Percentiles rank a stretch among this genome's conserved stretches.
These are phyloP conservation scores for Chloroceryle amazona DNA, from an alignment of 2,797 vertebrate genomes.

Conservation along the genomic window DNA sequence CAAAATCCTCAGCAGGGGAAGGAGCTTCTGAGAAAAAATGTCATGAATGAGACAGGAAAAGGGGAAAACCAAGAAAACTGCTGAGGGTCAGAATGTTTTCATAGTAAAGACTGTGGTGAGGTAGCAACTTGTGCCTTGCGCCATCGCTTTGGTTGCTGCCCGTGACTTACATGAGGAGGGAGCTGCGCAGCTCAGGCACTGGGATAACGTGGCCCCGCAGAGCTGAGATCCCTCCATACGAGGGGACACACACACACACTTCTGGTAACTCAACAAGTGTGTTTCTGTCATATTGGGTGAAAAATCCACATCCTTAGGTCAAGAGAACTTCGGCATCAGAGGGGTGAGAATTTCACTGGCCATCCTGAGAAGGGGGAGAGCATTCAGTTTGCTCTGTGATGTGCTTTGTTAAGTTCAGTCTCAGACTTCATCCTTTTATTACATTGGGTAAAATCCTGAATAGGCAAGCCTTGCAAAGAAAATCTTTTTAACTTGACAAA, in stretches of 20 bases:
- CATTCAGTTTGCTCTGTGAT: rapidly evolving
- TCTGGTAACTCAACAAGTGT: rapidly evolving
- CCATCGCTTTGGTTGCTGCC: rapidly evolving
- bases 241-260: not conserved
- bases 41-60: not conserved
- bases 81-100: not conserved
- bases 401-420: not conserved
- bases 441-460: not conserved
- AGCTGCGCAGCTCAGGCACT: not conserved
- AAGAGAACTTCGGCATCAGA: not conserved
- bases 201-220: not conserved
- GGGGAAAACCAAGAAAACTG: not conserved
- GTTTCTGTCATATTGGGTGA: rapidly evolving
- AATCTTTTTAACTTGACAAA: not conserved
- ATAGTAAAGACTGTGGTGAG: not conserved
- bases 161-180: rapidly evolving
- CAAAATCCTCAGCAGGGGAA: not conserved
- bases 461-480: not conserved
- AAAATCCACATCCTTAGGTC: not conserved
- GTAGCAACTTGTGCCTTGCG: not conserved
- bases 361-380: not conserved
- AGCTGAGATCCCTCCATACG: rapidly evolving
- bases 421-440: not conserved
- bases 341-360: not conserved
- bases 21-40: not conserved